Evolutionary conservation across 2,113 vertebrate species (phyloP).

Genomic region (Agelaius phoeniceus): DNA sequence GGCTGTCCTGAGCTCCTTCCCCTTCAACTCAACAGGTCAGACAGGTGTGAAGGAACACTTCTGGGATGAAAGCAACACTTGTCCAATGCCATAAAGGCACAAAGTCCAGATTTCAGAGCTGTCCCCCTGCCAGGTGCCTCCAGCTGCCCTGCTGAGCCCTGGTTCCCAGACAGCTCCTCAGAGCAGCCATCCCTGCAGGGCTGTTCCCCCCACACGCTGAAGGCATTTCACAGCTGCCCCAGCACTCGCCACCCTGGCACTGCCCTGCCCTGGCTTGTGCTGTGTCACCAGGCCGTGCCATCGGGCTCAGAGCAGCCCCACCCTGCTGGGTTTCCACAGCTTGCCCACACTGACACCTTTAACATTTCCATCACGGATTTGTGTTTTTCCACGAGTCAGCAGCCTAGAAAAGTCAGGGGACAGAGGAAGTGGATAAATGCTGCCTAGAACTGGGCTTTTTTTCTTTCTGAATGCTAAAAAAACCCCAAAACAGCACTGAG

Average conservation of each 20-base stretch:
- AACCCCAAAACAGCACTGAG: rapidly evolving
- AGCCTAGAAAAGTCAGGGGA: neutral
- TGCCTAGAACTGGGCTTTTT: neutral
- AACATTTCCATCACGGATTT: neutral
- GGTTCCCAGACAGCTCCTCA: neutral
- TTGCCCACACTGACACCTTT: neutral
- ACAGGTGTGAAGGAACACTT: neutral
- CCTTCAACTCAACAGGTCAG: neutral
- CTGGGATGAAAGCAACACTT: neutral
- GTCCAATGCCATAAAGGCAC: neutral
- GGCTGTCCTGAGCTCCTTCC: neutral
- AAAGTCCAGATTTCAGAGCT: neutral
- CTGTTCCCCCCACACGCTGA: rapidly evolving
- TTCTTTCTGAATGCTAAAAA: neutral
- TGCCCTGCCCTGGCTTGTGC: neutral
- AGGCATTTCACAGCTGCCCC: neutral
- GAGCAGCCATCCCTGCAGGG: neutral
- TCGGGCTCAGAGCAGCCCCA: neutral
- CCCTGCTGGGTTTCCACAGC: neutral
- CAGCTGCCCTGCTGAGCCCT: neutral
- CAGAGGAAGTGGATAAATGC: neutral
- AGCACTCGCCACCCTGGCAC: rapidly evolving
- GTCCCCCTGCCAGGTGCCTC: neutral
- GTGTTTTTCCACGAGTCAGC: neutral
- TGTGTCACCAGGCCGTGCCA: neutral